A percentile compares a stretch with the other conserved stretches of the same genome.
Conservation (phyloP, 2,797 vertebrate species). For the Semaprochilodus insignis region DNA sequence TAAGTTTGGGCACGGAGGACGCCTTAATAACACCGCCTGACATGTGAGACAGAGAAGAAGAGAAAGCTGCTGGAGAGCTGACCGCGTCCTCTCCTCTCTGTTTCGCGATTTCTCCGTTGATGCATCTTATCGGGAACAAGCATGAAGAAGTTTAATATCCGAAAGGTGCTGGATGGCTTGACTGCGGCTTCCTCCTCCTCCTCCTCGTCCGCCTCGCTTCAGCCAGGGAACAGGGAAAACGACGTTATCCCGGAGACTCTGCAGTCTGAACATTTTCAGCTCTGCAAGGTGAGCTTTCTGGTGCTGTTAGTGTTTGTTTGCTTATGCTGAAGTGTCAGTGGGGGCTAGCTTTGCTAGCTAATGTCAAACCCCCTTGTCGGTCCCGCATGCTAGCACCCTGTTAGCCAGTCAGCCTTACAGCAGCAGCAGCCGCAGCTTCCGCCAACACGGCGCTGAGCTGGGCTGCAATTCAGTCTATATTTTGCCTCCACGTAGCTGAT, state of each 20-base stretch:
- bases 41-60: slow-evolving; percentile 70
- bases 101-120: slow-evolving; percentile 66
- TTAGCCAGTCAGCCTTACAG: slow-evolving; percentile 9
- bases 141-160: slow-evolving; percentile 99
- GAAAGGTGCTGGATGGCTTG: slow-evolving; percentile 98
- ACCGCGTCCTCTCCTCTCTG: slow-evolving; percentile 66
- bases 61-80: slow-evolving; percentile 71
- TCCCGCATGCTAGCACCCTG: slow-evolving; percentile 57
- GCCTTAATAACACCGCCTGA: slow-evolving; percentile 69
- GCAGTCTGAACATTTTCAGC: slow-evolving; percentile 98
- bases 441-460: slow-evolving; percentile 19
- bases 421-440: slow-evolving; percentile 21
- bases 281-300: slow-evolving; percentile 92
- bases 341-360: not conserved
- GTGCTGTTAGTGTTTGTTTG: too few species aligned
- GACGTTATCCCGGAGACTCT: slow-evolving; percentile 92
- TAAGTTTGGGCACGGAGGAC: slow-evolving; percentile 58
- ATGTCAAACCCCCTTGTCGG: not conserved
- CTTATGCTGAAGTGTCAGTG: not conserved
- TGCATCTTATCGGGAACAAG: slow-evolving; percentile 58
- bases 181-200: slow-evolving; percentile 91
- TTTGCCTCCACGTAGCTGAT: not conserved
- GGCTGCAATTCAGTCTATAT: not conserved
- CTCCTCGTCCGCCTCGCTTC: slow-evolving; percentile 85
- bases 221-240: slow-evolving; percentile 86